A percentile compares a stretch with the other conserved stretches of the same genome.
Conservation (phyloP, 2,888 invertebrate genomes). For the Xestobium rufovillosum region DNA sequence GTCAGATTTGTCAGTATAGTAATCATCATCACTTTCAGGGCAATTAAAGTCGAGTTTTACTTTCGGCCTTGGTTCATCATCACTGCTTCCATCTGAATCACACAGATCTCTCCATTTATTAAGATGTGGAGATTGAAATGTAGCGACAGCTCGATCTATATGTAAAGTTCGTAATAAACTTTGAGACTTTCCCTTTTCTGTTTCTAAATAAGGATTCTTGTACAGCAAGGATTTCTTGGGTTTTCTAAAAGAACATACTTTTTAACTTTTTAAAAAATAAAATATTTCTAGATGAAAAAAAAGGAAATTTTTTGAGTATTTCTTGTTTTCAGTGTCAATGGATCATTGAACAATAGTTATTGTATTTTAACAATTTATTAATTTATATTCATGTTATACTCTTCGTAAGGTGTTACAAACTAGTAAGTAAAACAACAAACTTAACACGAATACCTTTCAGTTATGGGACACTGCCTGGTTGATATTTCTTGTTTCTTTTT, state of each 20-base stretch:
- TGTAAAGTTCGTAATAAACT: conserved; percentile 27
- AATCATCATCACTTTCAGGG: conserved; percentile 13
- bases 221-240: conserved; percentile 21
- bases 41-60: conserved; percentile 23
- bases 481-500: conserved; percentile 10
- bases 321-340: conserved; percentile 1
- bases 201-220: conserved; percentile 28
- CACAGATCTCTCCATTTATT: conserved; percentile 28
- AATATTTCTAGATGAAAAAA: no score
- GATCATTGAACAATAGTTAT: no score
- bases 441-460: no score
- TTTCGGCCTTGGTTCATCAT: conserved; percentile 12
- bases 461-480: no score
- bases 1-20: conserved; percentile 5
- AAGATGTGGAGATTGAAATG: conserved; percentile 28
- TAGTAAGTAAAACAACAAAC: no score
- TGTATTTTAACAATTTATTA: no score
- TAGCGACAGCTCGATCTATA: conserved; percentile 20
- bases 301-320: no score
- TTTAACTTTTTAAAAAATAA: no score
- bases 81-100: conserved; percentile 28
- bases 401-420: no score
- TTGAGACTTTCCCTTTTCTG: conserved; percentile 19
- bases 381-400: no score
- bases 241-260: conserved; percentile 23